Conservation (phyloP, 1,140 invertebrate species). For the Oreohelix idahoensis region DNA sequence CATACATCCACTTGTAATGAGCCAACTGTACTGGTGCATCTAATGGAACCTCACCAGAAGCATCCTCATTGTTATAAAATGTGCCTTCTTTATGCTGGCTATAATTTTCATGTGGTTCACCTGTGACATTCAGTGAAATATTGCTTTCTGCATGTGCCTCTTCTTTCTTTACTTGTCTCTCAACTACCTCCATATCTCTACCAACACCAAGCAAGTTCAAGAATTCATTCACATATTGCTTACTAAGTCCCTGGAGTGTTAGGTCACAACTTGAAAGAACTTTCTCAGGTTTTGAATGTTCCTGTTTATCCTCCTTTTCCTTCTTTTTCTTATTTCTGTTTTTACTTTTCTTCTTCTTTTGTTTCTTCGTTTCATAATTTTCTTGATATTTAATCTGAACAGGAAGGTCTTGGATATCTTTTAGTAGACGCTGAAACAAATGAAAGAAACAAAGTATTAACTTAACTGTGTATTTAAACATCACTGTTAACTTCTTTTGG, state of each 20-base stretch:
- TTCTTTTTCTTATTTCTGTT: neutral
- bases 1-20: neutral
- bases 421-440: no score
- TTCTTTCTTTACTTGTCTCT: neutral
- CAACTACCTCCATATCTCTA: neutral
- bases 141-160: neutral
- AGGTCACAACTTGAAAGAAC: neutral
- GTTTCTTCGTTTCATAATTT: neutral
- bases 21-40: no score
- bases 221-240: neutral
- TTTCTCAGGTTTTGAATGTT: neutral
- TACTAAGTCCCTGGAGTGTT: neutral
- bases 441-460: neutral
- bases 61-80: neutral
- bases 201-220: neutral
- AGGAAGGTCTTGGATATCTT: neutral
- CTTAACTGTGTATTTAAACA: no score
- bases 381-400: neutral
- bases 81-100: neutral
- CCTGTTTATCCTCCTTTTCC: neutral
- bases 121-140: no score
- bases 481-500: no score
- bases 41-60: neutral
- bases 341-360: neutral
- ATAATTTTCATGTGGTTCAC: neutral